phyloP scores from a whole-genome alignment of 2,113 vertebrate genomes.

The Dermatemys mawii region DNA sequence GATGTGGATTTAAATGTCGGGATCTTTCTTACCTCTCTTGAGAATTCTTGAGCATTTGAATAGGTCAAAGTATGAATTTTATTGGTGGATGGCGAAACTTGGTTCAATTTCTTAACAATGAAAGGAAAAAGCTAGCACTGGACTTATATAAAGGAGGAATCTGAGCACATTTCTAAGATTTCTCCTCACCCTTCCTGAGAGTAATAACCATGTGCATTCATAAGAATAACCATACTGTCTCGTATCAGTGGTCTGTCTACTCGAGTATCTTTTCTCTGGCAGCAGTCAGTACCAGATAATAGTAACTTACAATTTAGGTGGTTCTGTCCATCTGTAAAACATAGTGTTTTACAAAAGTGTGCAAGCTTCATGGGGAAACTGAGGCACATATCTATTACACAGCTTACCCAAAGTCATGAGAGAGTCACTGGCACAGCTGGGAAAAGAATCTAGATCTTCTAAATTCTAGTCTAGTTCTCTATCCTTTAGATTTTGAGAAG shows the following conservation, averaged over 20 bases:
- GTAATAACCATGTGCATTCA: background rate
- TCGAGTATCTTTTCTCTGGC: background rate
- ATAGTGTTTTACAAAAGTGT: background rate
- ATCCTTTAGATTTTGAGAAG: background rate
- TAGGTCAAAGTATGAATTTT: background rate
- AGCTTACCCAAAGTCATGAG: background rate
- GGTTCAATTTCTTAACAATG: background rate
- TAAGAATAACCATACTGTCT: background rate
- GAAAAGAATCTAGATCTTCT: background rate
- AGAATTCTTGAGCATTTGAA: background rate
- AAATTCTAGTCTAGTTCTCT: background rate
- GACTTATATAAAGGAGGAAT: background rate
- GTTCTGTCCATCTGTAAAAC: background rate
- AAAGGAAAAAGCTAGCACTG: background rate
- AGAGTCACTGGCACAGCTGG: background rate
- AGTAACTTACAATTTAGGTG: background rate
- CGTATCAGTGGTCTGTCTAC: background rate
- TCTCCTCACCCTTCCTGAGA: background rate
- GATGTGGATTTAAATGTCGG: fast-evolving
- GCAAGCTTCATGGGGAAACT: background rate
- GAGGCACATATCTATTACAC: background rate
- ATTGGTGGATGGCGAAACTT: background rate
- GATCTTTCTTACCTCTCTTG: background rate
- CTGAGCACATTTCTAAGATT: fast-evolving
- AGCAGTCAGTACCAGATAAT: background rate